Conservation (phyloP, 2,888 invertebrate species). For the Plagodis pulveraria region DNA sequence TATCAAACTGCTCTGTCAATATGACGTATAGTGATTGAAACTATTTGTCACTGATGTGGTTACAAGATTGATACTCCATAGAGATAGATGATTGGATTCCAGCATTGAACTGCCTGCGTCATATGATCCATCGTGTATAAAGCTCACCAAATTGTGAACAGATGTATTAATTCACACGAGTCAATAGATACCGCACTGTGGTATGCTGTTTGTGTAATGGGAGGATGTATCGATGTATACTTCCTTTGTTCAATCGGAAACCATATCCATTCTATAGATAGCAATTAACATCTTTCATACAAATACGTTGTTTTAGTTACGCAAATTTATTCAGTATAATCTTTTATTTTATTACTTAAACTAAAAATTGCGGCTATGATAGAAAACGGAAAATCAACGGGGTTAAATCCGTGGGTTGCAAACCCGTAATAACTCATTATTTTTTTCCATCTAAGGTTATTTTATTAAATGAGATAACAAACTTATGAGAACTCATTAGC, state of each 20-base stretch:
- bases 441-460: no score
- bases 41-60: slow-evolving; percentile 31
- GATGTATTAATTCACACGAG: slow-evolving; percentile 45
- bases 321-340: no score
- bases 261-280: neutral
- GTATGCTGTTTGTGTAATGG: slow-evolving; percentile 24
- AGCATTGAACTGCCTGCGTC: slow-evolving; percentile 20
- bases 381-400: no score
- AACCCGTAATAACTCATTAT: no score
- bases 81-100: slow-evolving; percentile 39
- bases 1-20: slow-evolving; percentile 1
- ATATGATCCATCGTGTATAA: no score
- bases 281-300: no score
- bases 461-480: no score
- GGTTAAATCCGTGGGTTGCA: no score
- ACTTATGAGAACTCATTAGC: no score
- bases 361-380: no score
- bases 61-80: slow-evolving; percentile 23
- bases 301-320: no score
- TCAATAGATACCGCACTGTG: slow-evolving; percentile 42
- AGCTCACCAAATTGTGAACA: slow-evolving; percentile 7
- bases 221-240: slow-evolving; percentile 30
- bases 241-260: slow-evolving; percentile 30
- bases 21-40: slow-evolving; percentile 15
- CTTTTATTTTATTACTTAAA: no score